phyloP scores from a whole-genome alignment of 2,888 invertebrate genomes.

The Gnatocerus cornutus region DNA sequence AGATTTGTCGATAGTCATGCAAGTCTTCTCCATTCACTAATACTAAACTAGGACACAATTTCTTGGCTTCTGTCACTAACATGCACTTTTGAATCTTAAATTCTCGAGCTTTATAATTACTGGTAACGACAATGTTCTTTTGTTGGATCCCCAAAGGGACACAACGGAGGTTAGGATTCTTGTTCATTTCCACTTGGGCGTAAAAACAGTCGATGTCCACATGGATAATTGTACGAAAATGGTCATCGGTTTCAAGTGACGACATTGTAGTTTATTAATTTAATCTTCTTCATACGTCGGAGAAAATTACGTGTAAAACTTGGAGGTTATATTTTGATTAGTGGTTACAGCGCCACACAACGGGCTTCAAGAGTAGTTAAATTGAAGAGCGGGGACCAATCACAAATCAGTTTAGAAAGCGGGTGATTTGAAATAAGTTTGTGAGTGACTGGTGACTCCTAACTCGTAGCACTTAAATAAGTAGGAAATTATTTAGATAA shows the following conservation, averaged over 20 bases:
- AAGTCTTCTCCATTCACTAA: conserved; percentile 89
- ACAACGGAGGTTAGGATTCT: conserved; percentile 78
- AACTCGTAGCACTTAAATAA: no score
- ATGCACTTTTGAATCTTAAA: conserved; percentile 86
- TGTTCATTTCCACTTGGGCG: conserved; percentile 88
- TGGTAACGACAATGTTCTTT: conserved; percentile 88
- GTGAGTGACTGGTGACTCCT: no score
- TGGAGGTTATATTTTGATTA: background rate
- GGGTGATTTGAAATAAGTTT: no score
- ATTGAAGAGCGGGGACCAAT: no score
- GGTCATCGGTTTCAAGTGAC: conserved; percentile 66
- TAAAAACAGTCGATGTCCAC: conserved; percentile 90
- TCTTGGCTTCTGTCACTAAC: conserved; percentile 82
- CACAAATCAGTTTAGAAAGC: no score
- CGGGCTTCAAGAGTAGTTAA: no score
- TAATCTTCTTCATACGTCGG: background rate
- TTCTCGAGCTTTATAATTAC: conserved; percentile 86
- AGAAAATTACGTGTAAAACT: background rate
- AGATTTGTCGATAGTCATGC: conserved; percentile 84
- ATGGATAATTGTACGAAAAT: conserved; percentile 83
- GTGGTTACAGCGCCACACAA: background rate
- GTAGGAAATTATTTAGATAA: no score
- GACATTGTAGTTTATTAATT: conserved; percentile 13
- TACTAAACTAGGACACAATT: conserved; percentile 82
- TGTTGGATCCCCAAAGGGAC: conserved; percentile 88